phyloP scores from a whole-genome alignment of 2,797 vertebrate species.

The Lagodon rhomboides region DNA sequence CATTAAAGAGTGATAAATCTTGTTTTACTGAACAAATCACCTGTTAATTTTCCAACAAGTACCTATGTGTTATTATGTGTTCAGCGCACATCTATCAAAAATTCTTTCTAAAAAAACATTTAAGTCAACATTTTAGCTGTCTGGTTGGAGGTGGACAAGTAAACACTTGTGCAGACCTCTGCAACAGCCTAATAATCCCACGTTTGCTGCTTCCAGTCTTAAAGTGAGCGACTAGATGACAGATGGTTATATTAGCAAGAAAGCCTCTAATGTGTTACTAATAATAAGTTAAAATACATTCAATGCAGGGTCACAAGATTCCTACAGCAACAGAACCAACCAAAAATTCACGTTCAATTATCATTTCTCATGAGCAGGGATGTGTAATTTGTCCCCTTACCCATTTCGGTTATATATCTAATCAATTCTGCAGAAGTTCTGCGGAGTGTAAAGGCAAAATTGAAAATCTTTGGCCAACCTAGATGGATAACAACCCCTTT shows the following conservation, averaged over 20 bases:
- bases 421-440: conserved; percentile 2
- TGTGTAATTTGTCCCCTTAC: neutral
- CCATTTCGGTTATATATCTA: conserved; percentile 3
- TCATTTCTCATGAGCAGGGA: neutral
- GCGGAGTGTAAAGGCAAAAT: neutral
- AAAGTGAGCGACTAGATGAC: neutral
- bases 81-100: neutral
- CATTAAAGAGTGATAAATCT: neutral
- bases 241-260: neutral
- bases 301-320: neutral
- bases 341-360: conserved; percentile 4
- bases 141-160: neutral
- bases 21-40: neutral
- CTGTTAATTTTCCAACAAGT: neutral
- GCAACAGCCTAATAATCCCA: neutral
- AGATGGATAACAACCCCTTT: conserved; percentile 11
- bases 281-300: neutral
- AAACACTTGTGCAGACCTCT: neutral
- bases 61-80: neutral
- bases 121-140: neutral
- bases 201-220: neutral
- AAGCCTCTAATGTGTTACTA: neutral
- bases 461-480: neutral
- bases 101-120: neutral
- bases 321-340: neutral